phyloP scores from a whole-genome alignment of 1,140 invertebrate genomes.

The Calosoma granatense region DNA sequence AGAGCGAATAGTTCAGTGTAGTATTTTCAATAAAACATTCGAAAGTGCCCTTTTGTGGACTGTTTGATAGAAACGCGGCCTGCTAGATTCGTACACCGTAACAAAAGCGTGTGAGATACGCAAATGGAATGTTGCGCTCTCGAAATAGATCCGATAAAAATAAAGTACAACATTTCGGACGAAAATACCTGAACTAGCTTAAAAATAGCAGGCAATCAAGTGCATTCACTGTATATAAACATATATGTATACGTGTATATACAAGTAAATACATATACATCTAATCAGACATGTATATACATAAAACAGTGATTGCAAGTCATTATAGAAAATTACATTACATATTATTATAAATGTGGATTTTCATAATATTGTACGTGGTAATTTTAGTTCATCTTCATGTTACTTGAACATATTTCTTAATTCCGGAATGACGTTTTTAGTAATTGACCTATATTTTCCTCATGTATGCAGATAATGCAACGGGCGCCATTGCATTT shows the following conservation, averaged over 20 bases:
- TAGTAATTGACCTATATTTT: too few species aligned
- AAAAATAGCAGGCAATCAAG: neutral
- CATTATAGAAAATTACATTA: too few species aligned
- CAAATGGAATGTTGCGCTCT: neutral
- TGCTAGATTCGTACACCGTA: neutral
- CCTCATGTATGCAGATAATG: too few species aligned
- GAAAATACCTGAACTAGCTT: slow-evolving; percentile 1
- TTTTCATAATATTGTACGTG: too few species aligned
- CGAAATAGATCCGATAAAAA: slow-evolving; percentile 7
- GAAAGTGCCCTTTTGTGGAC: too few species aligned
- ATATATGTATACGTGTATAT: slow-evolving; percentile 1
- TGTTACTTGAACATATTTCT: neutral
- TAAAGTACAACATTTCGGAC: neutral
- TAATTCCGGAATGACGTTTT: too few species aligned
- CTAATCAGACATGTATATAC: too few species aligned
- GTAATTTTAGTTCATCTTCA: neutral
- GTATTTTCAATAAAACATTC: too few species aligned
- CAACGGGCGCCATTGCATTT: too few species aligned
- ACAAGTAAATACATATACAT: neutral
- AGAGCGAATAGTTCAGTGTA: too few species aligned
- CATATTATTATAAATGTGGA: too few species aligned
- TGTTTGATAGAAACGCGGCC: neutral
- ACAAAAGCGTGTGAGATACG: neutral
- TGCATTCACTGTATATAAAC: neutral
- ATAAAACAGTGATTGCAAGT: too few species aligned